Percentiles rank a stretch among this genome's conserved stretches.
These are phyloP conservation scores for Mactra quadrangularis DNA, from an alignment of 1,140 invertebrate genomes.

Conservation along the genomic window DNA sequence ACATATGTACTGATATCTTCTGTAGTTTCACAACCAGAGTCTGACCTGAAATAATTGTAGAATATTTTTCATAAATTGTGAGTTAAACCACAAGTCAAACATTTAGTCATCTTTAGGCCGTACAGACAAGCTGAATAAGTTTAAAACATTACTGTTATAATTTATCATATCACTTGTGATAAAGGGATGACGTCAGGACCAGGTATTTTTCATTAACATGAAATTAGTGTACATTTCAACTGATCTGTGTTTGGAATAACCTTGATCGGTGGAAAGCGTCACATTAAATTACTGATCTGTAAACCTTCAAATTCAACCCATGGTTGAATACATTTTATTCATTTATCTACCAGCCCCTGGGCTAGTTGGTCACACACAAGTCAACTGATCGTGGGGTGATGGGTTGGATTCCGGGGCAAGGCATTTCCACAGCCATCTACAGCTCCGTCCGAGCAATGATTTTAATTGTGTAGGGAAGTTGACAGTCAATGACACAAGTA, in stretches of 20 bases:
- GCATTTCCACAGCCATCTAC: too few relatives aligned
- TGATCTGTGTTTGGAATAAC: background rate
- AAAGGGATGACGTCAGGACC: background rate
- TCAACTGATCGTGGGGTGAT: too few relatives aligned
- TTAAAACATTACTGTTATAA: too few relatives aligned
- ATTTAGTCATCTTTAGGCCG: background rate
- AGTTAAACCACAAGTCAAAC: too few relatives aligned
- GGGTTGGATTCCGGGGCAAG: too few relatives aligned
- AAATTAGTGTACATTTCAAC: background rate
- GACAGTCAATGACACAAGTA: too few relatives aligned
- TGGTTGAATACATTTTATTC: background rate
- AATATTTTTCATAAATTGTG: background rate
- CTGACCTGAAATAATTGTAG: slow-evolving; percentile 18
- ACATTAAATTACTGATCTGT: background rate
- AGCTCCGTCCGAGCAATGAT: too few relatives aligned
- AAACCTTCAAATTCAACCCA: slow-evolving; percentile 11
- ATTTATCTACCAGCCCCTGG: background rate
- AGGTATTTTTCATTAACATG: background rate
- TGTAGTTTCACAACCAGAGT: background rate
- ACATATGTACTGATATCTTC: slow-evolving; percentile 8
- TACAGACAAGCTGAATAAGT: background rate
- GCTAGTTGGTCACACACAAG: too few relatives aligned
- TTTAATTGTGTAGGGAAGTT: too few relatives aligned
- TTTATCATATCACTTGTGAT: background rate
- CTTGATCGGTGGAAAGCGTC: background rate